Evolutionary conservation across 2,113 vertebrate genomes (phyloP).

Genomic region (Rattus norvegicus): DNA sequence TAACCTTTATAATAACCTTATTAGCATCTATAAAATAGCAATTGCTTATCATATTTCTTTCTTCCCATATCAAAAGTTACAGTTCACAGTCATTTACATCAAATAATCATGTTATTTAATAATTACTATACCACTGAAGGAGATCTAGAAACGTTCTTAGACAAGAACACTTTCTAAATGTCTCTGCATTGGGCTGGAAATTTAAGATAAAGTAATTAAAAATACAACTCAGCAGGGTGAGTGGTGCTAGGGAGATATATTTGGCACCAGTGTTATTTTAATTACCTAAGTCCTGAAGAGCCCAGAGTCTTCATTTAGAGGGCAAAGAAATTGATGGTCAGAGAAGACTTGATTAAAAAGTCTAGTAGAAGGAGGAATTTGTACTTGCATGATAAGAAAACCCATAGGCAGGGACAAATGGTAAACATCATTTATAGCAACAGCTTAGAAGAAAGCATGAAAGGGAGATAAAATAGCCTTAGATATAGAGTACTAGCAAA

Average conservation of each 20-base stretch:
- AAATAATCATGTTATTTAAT: conserved; percentile 8
- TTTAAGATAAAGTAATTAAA: conserved; percentile 61
- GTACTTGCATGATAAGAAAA: conserved; percentile 14
- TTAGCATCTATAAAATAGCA: not conserved
- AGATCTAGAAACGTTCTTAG: not conserved
- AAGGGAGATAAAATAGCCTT: not conserved
- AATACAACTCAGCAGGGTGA: conserved; percentile 56
- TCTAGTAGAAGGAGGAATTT: conserved; percentile 30
- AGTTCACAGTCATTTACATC: not conserved
- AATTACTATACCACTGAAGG: conserved; percentile 25
- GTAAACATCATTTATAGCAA: not conserved
- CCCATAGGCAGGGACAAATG: not conserved
- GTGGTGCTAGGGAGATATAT: conserved; percentile 30
- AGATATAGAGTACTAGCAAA: not conserved
- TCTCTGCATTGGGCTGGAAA: conserved; percentile 7
- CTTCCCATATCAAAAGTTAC: not conserved
- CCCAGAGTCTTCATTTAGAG: conserved; percentile 37
- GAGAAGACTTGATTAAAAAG: conserved; percentile 19
- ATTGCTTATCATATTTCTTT: not conserved
- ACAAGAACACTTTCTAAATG: not conserved
- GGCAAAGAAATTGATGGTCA: conserved; percentile 22
- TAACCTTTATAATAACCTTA: not conserved
- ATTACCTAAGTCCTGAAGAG: conserved; percentile 10
- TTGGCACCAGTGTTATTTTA: conserved; percentile 56
- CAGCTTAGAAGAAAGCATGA: not conserved